Evolutionary conservation across 2,888 invertebrate genomes (phyloP).

Genomic region (Plutella xylostella): DNA sequence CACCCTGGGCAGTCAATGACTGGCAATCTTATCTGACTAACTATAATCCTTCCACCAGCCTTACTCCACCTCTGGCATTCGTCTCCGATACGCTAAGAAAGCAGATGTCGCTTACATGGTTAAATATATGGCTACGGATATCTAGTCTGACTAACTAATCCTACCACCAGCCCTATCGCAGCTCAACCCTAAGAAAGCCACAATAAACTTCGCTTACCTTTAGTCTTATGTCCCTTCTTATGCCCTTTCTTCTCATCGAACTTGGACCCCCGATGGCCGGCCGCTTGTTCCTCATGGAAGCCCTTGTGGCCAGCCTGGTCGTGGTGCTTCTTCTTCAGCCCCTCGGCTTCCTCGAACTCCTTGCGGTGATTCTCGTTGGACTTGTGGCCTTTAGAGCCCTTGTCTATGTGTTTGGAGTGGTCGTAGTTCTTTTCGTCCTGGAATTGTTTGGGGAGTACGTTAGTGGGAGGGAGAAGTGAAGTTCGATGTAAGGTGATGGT

Average conservation of each 20-base stretch:
- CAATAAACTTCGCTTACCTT: slow-evolving; percentile 49
- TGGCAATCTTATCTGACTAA: too few relatives aligned
- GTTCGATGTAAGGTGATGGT: too few relatives aligned
- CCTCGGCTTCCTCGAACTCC: slow-evolving; percentile 72
- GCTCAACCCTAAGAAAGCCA: too few relatives aligned
- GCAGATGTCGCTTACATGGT: too few relatives aligned
- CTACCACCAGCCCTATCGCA: too few relatives aligned
- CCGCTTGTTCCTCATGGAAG: slow-evolving; percentile 74
- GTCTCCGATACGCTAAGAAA: too few relatives aligned
- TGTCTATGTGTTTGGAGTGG: slow-evolving; percentile 68
- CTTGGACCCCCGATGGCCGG: slow-evolving; percentile 75
- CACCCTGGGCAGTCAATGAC: too few relatives aligned
- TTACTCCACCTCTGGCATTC: too few relatives aligned
- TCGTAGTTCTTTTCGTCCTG: slow-evolving; percentile 69
- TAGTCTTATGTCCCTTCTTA: slow-evolving; percentile 82
- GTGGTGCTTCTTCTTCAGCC: slow-evolving; percentile 73
- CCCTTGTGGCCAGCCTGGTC: slow-evolving; percentile 74
- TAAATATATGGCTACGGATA: neutral
- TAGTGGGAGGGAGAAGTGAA: too few relatives aligned
- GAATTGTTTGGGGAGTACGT: slow-evolving; percentile 17
- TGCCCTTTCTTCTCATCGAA: slow-evolving; percentile 82
- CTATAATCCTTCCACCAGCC: too few relatives aligned
- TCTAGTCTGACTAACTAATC: too few relatives aligned
- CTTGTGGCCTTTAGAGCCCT: slow-evolving; percentile 70
- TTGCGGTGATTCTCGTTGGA: slow-evolving; percentile 70